Evolutionary conservation across 2,113 vertebrate species (phyloP).

Genomic region (Paradisaea rubra): DNA sequence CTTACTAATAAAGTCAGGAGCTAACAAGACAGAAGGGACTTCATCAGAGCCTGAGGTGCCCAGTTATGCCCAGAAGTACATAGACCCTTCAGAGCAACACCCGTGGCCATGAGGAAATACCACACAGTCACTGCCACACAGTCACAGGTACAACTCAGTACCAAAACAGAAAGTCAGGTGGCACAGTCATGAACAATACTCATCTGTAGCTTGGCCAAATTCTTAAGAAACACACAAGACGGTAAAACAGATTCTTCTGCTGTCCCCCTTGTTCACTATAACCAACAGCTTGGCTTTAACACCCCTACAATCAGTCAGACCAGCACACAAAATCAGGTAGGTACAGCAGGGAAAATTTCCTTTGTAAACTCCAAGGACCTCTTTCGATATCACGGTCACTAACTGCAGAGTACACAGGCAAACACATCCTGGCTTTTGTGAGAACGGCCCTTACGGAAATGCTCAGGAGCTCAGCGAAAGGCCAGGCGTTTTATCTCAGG

Average conservation of each 20-base stretch:
- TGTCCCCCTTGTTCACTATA: not conserved
- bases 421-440: not conserved
- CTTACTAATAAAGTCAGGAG: too few relatives aligned
- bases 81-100: fast-evolving
- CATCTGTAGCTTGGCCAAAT: not conserved
- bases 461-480: not conserved
- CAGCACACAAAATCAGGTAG: not conserved
- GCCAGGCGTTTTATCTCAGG: not conserved
- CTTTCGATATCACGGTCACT: not conserved
- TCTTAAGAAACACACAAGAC: not conserved
- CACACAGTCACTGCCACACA: not conserved
- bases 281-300: not conserved
- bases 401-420: not conserved
- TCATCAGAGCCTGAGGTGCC: not conserved
- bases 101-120: fast-evolving
- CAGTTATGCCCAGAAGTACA: fast-evolving
- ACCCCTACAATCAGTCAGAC: not conserved
- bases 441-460: fast-evolving
- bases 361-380: not conserved
- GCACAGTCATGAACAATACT: not conserved
- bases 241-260: not conserved
- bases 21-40: not conserved
- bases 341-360: not conserved
- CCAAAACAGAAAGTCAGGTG: not conserved
- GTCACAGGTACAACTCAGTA: not conserved